Evolutionary conservation across 23 tunicate species (phyloP).

Genomic region (Corella eumyota): DNA sequence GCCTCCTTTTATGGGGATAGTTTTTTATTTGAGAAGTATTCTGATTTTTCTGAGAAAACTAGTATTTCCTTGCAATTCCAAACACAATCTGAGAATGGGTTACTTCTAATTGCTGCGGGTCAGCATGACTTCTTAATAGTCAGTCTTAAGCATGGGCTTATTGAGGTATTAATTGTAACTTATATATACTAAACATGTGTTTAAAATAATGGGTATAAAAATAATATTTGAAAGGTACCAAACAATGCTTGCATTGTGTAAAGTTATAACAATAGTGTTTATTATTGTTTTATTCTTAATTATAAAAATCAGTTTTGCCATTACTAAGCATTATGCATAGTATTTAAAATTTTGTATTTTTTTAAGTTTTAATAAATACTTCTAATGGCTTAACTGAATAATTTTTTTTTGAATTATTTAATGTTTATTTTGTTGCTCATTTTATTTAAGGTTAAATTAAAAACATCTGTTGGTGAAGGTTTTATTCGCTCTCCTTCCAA

Average conservation of each 20-base stretch:
- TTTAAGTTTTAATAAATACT: too few species aligned
- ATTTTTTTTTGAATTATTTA: background rate
- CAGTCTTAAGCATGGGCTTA: conserved; percentile 18
- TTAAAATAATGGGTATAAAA: too few species aligned
- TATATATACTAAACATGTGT: too few species aligned
- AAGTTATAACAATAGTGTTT: too few species aligned
- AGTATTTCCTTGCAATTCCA: conserved; percentile 57
- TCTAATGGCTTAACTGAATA: too few species aligned
- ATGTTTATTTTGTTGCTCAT: background rate
- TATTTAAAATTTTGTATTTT: too few species aligned
- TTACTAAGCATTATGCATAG: too few species aligned
- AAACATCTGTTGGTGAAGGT: conserved; percentile 34
- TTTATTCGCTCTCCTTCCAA: conserved; percentile 19
- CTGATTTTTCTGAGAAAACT: conserved; percentile 27
- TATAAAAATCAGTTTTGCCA: too few species aligned
- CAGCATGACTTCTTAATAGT: conserved; percentile 43
- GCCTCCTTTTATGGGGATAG: conserved; percentile 92
- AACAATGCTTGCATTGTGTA: too few species aligned
- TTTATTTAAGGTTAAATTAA: conserved; percentile 28
- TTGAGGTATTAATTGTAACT: conserved; percentile 20
- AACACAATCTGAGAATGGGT: conserved; percentile 50
- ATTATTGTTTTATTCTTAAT: too few species aligned
- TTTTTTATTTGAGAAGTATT: conserved; percentile 34
- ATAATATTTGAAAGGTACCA: background rate
- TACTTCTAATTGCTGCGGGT: conserved; percentile 46